Base-by-base conservation (phyloP, 2,888 invertebrate species). In the Morpho deidamia region DNA sequence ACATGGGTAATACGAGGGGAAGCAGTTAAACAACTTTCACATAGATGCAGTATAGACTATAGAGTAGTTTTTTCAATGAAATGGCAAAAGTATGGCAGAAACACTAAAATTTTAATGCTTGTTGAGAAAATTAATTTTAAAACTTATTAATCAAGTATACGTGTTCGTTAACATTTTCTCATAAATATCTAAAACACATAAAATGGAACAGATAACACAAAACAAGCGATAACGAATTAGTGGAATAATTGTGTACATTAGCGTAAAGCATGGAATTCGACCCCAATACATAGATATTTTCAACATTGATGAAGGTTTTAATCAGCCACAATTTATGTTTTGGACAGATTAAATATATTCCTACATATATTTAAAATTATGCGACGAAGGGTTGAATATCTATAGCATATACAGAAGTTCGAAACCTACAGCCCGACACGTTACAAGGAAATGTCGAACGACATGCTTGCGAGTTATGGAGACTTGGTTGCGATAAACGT, bases 371-470 rank as follows among this genome's bases (percentile, higher is more conserved):
- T 10, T 7, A 12, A 11, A 45, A 50, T 54, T 9, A 9, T 23
- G 10, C 23, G 40, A 54, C 51, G 46, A 44, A 52, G 46, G 52
- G 54, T 48, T 59, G 56, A 41, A 52, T 52, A 55, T 58, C 56
- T 58, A 47, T 37, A 23, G 23, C 3, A 23, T 23, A 23, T 3
- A 59, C 47, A 59, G 42, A 48, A 12, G 34, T 34, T 45, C 53
- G 57, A 51, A 41, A 53, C 43, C 53, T 23, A 23, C 47, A 55
- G 53, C 52, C 49, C 53, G 57, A 62, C 63, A 66, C 62, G 66
- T 64, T 65, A 62, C 59, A 64, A 57, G 58, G 56, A 61, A 63
- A 62, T 59, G 64, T 63, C 61, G 57, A 55, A 53, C 48, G 58
- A 47, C 50, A 51, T 48, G 51, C 60, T 49, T 40, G 49, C 52